Evolutionary conservation across 2,113 vertebrate species (phyloP), one percentile per base, ranked within the genome.

Genomic region (Glareola pratincola): DNA sequence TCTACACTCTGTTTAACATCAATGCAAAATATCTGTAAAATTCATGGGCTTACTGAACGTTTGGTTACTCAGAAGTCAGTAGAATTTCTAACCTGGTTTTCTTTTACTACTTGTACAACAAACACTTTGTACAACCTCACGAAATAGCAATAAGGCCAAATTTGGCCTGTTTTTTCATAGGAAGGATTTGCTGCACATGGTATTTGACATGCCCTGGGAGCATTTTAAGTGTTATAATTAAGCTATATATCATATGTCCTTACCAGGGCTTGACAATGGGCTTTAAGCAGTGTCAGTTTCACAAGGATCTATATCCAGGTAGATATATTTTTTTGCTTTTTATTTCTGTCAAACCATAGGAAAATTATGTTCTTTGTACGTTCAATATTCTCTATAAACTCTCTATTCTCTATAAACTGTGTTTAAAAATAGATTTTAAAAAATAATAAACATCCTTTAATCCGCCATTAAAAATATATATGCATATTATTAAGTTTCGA

Each of bases 41-140:
- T 74, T 90, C 24, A 57, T 14, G 37, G 26, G 3, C 12, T 90
- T 78, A 18, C 3, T 26, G 17, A 50, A 5, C 39, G 14, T 50
- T 81, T 51, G 3, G 1, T 79, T 59, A 63, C 30, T 71, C 14
- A 20, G 47, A 88, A 53, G 16, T 50, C 17, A 64, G 3, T 36
- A n/a, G 6, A 69, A 76, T 23, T 41, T 66, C 34, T 64, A 51
- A 56, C 8, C 14, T 54, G 29, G 3, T 69, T 89, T 77, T 64
- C 14, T 39, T 89, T 84, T 53, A 10, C 23, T 45, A 12, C 11
- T 57, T 56, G 1, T 39, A 30, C 27, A 71, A 26, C 4, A 30
- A 30, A 4, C 4, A 26, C 7, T 8, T 41, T n/a, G 4, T 32
- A 43, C 4, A 71, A n/a, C 7, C 5, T 50, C 32, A 53, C 0